Base-by-base conservation (phyloP, 1,140 invertebrate genomes). In the Leptopilina clavipes region DNA sequence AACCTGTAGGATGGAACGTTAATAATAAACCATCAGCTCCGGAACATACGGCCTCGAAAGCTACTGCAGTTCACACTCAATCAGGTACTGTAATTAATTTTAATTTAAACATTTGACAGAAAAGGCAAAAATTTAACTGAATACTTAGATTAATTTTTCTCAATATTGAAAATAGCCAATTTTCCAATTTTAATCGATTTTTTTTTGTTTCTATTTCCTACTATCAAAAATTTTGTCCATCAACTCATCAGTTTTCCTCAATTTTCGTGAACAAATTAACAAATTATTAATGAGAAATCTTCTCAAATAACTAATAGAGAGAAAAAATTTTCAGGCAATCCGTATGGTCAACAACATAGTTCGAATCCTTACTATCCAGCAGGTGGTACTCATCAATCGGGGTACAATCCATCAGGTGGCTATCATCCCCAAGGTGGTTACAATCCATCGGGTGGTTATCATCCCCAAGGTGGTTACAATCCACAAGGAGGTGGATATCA, bases 1-100 rank as follows among this genome's bases (percentile, higher is more conserved):
- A 81, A 22, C 82, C 85, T 45, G 82, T 88, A 83, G 88, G 88
- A 76, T 90, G 89, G 89, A 89, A 88, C 7, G 81, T 88, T 19
- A 86, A 83, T 9, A 83, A 83, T 37, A 80, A 82, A 37, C 71
- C 81, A 31, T 89, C 88, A 7, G 87, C 89, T 18, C 88, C 89
- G 40, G 79, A 78, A 12, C 75, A 82, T n/a, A 65, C 59, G 70
- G 59, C 77, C 18, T 80, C 83, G n/a, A 90, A 88, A 74, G 85
- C 85, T 1, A 89, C 85, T 72, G 87, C 89, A 6, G 84, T 86
- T 1, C 85, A 86, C 73, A 86, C 87, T 0, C 86, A 90, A 54
- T 89, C 87, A n/a, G 86, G 88, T 65, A 65, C 0, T 14, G 8
- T 25, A 12, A 2, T 25, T 59, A 12, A 10, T 25, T 19, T 25